Conservation (phyloP, 2,797 vertebrate genomes). For the Alcedo atthis region DNA sequence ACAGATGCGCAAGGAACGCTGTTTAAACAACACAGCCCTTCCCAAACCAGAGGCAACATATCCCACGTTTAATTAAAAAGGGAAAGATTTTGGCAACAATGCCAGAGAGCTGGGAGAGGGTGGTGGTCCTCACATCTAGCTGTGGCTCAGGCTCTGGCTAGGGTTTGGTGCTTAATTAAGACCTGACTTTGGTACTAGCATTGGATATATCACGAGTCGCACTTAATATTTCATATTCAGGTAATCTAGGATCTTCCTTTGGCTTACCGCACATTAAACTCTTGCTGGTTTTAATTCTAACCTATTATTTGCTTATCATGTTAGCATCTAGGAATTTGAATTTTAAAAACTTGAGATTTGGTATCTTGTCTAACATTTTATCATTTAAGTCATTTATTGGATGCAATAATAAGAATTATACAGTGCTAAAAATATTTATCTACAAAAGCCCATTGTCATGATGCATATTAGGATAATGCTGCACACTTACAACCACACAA, state of each 20-base stretch:
- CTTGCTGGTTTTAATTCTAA: neutral
- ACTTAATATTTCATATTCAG: neutral
- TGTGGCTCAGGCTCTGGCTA: neutral
- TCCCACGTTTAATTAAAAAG: slow-evolving; percentile 2
- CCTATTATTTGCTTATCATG: neutral
- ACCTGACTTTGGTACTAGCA: neutral
- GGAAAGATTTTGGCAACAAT: neutral
- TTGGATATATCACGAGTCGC: neutral
- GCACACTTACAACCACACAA: neutral
- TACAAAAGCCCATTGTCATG: neutral
- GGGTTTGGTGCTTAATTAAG: neutral
- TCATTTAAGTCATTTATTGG: neutral
- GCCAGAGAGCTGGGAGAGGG: neutral
- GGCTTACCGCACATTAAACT: neutral
- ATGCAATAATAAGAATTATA: neutral
- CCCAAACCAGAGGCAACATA: neutral
- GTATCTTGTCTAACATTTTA: neutral
- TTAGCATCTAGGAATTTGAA: neutral
- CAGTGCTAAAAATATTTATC: neutral
- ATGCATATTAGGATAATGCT: neutral
- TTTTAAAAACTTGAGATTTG: neutral
- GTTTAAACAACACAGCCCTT: slow-evolving; percentile 43
- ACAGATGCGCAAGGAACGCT: neutral
- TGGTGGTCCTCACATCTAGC: neutral
- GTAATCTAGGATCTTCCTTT: neutral